Evolutionary conservation across 92 coral and sea anemone species (phyloP).

Genomic region (Isaurus tuberculatus): DNA sequence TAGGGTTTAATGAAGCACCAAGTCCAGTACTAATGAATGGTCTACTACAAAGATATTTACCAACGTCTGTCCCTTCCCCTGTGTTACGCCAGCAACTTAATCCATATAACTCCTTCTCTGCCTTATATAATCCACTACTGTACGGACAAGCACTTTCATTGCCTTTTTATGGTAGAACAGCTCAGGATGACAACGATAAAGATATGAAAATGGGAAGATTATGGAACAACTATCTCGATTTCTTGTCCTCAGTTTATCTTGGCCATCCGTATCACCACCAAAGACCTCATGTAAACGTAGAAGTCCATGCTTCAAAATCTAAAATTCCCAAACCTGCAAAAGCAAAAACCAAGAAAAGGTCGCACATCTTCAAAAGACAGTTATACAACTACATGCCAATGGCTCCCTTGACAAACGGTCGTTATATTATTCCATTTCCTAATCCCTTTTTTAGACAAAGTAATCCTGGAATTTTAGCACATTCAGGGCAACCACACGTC

Average conservation of each 20-base stretch:
- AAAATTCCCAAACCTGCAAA: slow-evolving; percentile 71
- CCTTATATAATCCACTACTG: not conserved
- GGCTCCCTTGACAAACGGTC: slow-evolving; percentile 57
- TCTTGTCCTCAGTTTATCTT: slow-evolving; percentile 55
- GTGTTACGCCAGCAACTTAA: not conserved
- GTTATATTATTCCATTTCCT: slow-evolving; percentile 46
- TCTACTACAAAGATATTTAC: slow-evolving; percentile 16
- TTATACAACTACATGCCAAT: slow-evolving; percentile 60
- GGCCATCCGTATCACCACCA: slow-evolving; percentile 67
- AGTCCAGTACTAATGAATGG: slow-evolving; percentile 20
- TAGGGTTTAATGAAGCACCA: not conserved
- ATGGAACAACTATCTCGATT: slow-evolving; percentile 24
- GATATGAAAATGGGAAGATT: slow-evolving; percentile 35
- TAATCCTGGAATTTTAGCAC: slow-evolving; percentile 34
- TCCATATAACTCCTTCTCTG: not conserved
- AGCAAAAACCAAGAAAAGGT: slow-evolving; percentile 37
- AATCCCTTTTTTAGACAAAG: slow-evolving; percentile 6
- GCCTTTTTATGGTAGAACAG: slow-evolving; percentile 28
- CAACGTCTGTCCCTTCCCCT: slow-evolving; percentile 25
- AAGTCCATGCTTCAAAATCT: slow-evolving; percentile 93
- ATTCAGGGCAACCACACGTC: slow-evolving; percentile 55
- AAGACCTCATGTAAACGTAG: slow-evolving; percentile 85
- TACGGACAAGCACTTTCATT: slow-evolving; percentile 11
- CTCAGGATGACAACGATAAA: slow-evolving; percentile 46
- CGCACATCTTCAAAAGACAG: slow-evolving; percentile 67